Base-by-base conservation (phyloP, 2,888 invertebrate genomes). In the Lasioglossum malachurum region DNA sequence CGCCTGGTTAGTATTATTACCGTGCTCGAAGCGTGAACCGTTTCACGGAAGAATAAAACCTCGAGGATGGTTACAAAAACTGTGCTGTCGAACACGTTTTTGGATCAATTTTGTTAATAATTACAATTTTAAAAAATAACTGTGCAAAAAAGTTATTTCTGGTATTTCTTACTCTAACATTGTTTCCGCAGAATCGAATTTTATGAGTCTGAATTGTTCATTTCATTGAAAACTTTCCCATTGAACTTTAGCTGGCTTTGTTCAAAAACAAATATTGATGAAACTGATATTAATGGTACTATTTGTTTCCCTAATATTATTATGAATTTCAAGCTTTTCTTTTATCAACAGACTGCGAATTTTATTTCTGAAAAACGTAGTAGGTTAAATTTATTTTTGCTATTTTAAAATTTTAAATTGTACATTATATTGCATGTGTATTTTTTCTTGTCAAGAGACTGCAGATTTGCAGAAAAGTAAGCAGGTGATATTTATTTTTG, bases 1-100 rank as follows among this genome's bases (percentile, higher is more conserved):
- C 31, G 46, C 53, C 23, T 12, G 16, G 27, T 35, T 69, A 35
- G 69, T 38, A 69, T 38, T 4, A 23, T 69, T 38, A 19, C 1
- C 69, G 69, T 38, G 69, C 69, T 23, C 23, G 67, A 4, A 67
- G 8, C 67, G 67, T 67, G 69, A 38, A 69, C 69, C 69, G 69
- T 38, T 69, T 38, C 35, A 69, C 35, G 35, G 10, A 12, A 69
- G 35, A 69, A 69, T 38, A 23, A 23, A 10, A 35, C 23, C 19
- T 38, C 38, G 23, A 2, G 23, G 12, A 12, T 4, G 10, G 23
- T 19, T 23, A 8, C 35, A 1, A 38, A 38, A 35, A 69, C 38
- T 23, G 7, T 19, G 35, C 19, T 46, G 23, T 10, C 53, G 23
- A 53, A 57, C 64, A 14, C 16, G 16, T 3, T 2, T 19, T 67